Base-by-base conservation (phyloP, 2,113 vertebrate species). In the Columba livia region DNA sequence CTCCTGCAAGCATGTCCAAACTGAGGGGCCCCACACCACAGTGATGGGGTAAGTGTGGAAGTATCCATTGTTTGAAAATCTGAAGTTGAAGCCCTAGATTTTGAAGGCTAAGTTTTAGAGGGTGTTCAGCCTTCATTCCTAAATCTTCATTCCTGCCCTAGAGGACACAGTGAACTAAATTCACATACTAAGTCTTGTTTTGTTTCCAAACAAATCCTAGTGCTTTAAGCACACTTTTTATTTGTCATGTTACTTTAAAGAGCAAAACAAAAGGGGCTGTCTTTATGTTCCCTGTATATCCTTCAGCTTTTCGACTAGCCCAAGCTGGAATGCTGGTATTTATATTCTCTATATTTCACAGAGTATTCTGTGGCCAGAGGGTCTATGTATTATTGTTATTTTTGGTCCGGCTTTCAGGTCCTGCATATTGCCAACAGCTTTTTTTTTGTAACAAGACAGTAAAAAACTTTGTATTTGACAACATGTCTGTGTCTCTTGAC, bases 351-450 rank as follows among this genome's bases (percentile, higher is more conserved):
- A 5, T 92, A 88, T 90, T 92, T 96, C 88, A 93, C 58, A 58
- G 34, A 90, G 38, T 86, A 67, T 67, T 92, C 90, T 89, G 65
- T 95, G 86, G 86, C 88, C 90, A 95, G 80, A 94, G 51, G 86
- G 65, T 84, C 86, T 81, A n/a, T 79, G 79, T 80, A 71, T 88
- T 94, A 70, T 64, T 93, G 75, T 95, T 93, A 84, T 93, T 97
- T 95, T 93, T 95, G 86, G 85, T 93, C 69, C 77, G 78, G 71
- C 34, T 94, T 94, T 96, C 64, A 42, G 75, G 38, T 47, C 20
- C n/a, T 88, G 60, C 51, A 36, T 62, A 79, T 54, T 95, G 85
- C 88, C 89, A 95, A 66, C 16, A 58, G 54, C 4, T 56, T 40
- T 40, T 74, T 34, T 40, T 74, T 34, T 70, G 11, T 61, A 67